Evolutionary conservation across 2,797 vertebrate species (phyloP), one percentile per base, ranked within the genome.

Genomic region (Glyptemys insculpta): DNA sequence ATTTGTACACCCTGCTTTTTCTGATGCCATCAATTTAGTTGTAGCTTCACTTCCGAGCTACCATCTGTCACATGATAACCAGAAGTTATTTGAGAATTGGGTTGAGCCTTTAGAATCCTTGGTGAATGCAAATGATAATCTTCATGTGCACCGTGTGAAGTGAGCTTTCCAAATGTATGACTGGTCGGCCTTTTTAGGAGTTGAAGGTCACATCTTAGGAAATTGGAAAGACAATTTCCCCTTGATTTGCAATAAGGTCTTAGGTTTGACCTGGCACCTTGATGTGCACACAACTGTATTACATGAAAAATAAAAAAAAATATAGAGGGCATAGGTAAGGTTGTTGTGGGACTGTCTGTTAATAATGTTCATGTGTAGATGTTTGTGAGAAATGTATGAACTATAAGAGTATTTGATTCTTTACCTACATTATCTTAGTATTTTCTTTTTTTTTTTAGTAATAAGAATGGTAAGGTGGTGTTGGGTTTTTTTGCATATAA

Each of bases 1-100:
- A 62, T 96, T 96, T 95, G 87, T 91, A 89, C 9, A 27, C 90
- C 83, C 65, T 2, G 86, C 87, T 90, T 84, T 89, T 91, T 31
- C 89, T 79, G 81, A 29, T 94, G 91, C 90, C 79, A 49, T 86
- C 94, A 25, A 65, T 95, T 93, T 44, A 12, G 18, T 0, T 0
- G 3, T 62, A 1, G 85, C 44, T 11, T 47, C 83, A n/a, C 21
- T 72, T 41, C 91, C 78, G 15, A 2, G 86, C 74, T 81, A 79
- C 0, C 2, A 79, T 81, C 87, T 88, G 83, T 95, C 54, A 87
- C 1, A 1, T 2, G 59, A 90, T 59, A 47, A 2, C 37, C n/a
- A 1, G 47, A 1, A 88, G 83, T 47, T 23, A 37, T 23, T 37
- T 0, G 59, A 85, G 65, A 65, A 1, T 6, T 41, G 4, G 86